A percentile compares a stretch with the other conserved stretches of the same genome.
Evolutionary conservation across 2,113 vertebrate species (phyloP).

Genomic region (Paramormyrops kingsleyae): DNA sequence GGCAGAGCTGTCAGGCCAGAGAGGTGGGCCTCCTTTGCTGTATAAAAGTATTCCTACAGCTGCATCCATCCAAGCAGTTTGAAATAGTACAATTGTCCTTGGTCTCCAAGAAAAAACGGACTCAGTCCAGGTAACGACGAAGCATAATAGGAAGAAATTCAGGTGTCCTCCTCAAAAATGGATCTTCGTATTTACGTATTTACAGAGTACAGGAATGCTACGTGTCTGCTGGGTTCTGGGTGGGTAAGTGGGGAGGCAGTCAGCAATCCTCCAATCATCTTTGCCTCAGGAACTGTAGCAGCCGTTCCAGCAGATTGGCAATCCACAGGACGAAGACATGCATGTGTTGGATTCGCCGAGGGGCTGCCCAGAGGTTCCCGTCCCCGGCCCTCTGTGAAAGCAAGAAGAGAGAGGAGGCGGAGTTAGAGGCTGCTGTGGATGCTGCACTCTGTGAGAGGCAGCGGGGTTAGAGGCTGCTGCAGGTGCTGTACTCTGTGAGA

Average conservation of each 20-base stretch:
- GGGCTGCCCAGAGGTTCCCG: constrained; percentile 39
- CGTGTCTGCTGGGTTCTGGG: constrained; percentile 50
- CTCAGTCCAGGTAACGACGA: not conserved
- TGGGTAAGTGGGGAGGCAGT: constrained; percentile 21
- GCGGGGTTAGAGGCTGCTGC: not conserved
- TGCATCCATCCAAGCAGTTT: constrained; percentile 38
- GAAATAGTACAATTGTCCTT: constrained; percentile 21
- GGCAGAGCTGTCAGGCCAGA: not conserved
- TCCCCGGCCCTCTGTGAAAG: constrained; percentile 30
- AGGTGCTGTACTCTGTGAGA: not conserved
- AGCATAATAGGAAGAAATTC: not conserved
- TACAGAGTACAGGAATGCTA: constrained; percentile 41
- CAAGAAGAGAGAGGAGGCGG: not conserved
- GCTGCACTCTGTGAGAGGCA: not conserved
- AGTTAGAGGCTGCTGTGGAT: not conserved
- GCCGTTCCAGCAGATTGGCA: constrained; percentile 47
- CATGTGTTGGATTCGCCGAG: constrained; percentile 42
- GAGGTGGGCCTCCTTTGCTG: constrained; percentile 23
- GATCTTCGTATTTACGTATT: constrained; percentile 30
- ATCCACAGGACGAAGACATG: constrained; percentile 47
- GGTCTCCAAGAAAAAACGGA: not conserved
- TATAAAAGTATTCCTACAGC: constrained; percentile 20
- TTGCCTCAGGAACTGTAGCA: constrained; percentile 47
- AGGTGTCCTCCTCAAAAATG: not conserved
- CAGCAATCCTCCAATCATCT: constrained; percentile 30